Percentiles rank a stretch among this genome's conserved stretches.
phyloP scores from a whole-genome alignment of 1,140 invertebrate genomes.

The Anthonomus grandis region DNA sequence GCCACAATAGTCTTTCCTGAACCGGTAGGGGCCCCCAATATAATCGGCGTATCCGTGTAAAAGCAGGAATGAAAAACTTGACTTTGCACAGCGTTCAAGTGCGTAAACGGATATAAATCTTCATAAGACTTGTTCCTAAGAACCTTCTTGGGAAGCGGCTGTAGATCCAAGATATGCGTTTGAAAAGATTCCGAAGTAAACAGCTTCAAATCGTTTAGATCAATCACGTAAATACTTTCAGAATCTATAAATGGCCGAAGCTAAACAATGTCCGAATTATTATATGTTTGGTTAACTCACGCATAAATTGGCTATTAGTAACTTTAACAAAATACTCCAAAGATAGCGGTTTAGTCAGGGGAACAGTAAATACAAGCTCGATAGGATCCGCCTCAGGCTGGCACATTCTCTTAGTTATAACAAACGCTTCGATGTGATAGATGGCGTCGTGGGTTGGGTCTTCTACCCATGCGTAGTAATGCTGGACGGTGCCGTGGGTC shows the following conservation, averaged over 20 bases:
- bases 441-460: constrained; percentile 92
- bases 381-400: constrained; percentile 62
- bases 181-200: constrained; percentile 91
- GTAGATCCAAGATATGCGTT: constrained; percentile 88
- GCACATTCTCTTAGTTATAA: constrained; percentile 85
- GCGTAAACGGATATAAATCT: constrained; percentile 84
- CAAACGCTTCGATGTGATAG: constrained; percentile 94
- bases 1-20: constrained; percentile 99
- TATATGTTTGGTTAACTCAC: constrained; percentile 48
- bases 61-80: constrained; percentile 97
- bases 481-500: constrained; percentile 81
- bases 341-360: constrained; percentile 85
- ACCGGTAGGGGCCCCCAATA: constrained; percentile 96
- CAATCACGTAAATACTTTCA: constrained; percentile 58
- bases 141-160: constrained; percentile 78
- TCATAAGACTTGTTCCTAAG: constrained; percentile 77
- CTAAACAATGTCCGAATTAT: constrained; percentile 4
- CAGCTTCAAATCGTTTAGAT: constrained; percentile 86
- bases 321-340: constrained; percentile 88
- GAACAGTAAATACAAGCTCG: constrained; percentile 93
- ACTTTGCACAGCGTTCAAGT: constrained; percentile 99
- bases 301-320: constrained; percentile 89
- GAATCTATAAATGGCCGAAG: constrained; percentile 43
- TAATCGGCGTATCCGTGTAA: constrained; percentile 90
- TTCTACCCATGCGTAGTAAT: constrained; percentile 98